phyloP scores from a whole-genome alignment of 2,113 vertebrate species.

The Sardina pilchardus region DNA sequence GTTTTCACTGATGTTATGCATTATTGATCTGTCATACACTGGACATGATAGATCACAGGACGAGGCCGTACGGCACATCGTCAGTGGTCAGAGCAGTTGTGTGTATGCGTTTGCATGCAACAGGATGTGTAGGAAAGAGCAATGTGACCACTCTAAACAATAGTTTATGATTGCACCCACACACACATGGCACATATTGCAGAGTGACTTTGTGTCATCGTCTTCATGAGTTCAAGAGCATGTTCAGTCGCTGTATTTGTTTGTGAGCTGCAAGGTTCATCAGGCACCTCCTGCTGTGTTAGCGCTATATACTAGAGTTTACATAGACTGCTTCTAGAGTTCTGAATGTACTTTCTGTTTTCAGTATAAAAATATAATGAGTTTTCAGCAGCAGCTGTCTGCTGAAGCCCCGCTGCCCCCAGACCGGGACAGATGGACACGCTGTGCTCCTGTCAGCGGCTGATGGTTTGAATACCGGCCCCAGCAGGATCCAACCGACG shows the following conservation, averaged over 20 bases:
- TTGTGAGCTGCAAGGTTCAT: neutral
- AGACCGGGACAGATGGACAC: neutral
- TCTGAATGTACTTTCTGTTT: no score
- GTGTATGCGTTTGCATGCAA: neutral
- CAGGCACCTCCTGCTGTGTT: neutral
- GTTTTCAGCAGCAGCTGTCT: neutral
- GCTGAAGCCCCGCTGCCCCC: neutral
- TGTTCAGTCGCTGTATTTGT: neutral
- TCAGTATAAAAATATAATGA: neutral
- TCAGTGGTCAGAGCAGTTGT: neutral
- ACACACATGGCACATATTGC: neutral
- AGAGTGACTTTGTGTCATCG: neutral
- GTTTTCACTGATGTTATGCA: neutral
- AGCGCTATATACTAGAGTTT: neutral
- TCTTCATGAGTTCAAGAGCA: neutral
- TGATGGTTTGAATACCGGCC: neutral
- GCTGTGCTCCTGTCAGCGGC: neutral
- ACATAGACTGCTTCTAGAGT: neutral
- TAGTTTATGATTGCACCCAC: neutral
- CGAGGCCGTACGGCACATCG: neutral
- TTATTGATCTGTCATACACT: neutral
- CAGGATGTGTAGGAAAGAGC: neutral
- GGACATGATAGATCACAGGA: neutral
- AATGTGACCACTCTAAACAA: neutral
- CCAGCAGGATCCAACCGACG: constrained; percentile 25